Base-by-base conservation (phyloP, 2,888 invertebrate species). In the Gortyna flavago region DNA sequence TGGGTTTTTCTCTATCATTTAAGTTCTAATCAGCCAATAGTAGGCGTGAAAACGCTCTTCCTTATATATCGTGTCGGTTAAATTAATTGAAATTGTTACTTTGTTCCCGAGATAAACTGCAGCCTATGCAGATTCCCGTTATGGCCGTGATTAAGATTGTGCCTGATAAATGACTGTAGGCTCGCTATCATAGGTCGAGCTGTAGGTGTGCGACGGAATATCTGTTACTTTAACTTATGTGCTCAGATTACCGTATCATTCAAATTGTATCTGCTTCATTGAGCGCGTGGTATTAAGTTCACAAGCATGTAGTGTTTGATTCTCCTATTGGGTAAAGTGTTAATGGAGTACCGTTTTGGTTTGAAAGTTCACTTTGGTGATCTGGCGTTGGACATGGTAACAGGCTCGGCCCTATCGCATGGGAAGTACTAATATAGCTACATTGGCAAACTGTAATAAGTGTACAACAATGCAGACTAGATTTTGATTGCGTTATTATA, bases 221-320 rank as follows among this genome's bases (percentile, higher is more conserved):
- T 84, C 83, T 84, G 84, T 84, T 83, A 83, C 66, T 72, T 76
- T 83, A 83, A 83, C 72, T 84, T 84, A 84, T 83, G 84, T 84
- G 75, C 66, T 84, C 75, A 83, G 83, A 83, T 83, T 83, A 84
- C 84, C 80, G 83, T 83, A 84, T 84, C 84, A 75, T 80, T 83
- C 79, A 79, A 83, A 83, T 83, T 75, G 83, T 83, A 79, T 83
- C 72, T 75, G 83, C 82, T 16, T 83, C 82, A 83, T 83, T 83
- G 82, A 69, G 75, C 61, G 57, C 54, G 54, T 79, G 79, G 83
- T 65, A 81, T 81, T 81, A 77, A 77, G 81, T 81, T 77, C 76
- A 76, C 57, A 57, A 64, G 68, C 13, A 51, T 54, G 72, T 61
- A 41, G 69, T 72, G 65, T 82, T 82, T 66, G 38, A 81, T 69